Evolutionary conservation across 2,113 vertebrate genomes (phyloP), one percentile per base, ranked within the genome.

Genomic region (Heterotilapia buettikoferi): DNA sequence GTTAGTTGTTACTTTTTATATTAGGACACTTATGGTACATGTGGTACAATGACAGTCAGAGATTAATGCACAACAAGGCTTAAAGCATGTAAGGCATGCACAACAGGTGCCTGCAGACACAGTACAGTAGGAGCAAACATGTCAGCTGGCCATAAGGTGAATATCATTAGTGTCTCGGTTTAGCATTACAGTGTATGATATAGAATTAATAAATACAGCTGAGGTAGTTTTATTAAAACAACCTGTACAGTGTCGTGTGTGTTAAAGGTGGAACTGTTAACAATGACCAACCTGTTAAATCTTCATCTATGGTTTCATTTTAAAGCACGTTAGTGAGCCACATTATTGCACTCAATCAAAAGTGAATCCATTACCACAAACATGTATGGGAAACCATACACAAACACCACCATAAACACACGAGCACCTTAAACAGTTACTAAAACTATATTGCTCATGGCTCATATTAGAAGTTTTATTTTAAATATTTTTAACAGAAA

Each of bases 401-500:
- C 12, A 73, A 45, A 26, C 38, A 36, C 61, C 61, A 66, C 10
- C 31, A n/a, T 36, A n/a, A 12, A 38, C 18, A 73, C 38, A 26
- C 0, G 2, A 45, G 21, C 8, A 26, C 66, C 13, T 40, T 45
- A 73, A 45, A 24, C 43, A 73, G 29, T 33, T 33, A 61, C 3
- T 61, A 1, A 61, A 61, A 61, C 57, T 0, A 61, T 61, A 0
- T 18, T 2, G 2, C 12, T 43, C 1, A 1, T 45, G 8, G 2
- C 14, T 73, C 43, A 47, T 29, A 73, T 45, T 26, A 45, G 5
- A 76, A 47, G 14, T 76, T 76, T 47, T 6, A 26, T 1, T 47
- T 73, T 47, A 3, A 73, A 0, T 6, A 45, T 45, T 73, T 71
- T 26, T 1, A 73, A 43, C 21, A 71, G 36, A 73, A 6, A 26